Evolutionary conservation across 2,797 vertebrate species (phyloP), one percentile per base, ranked within the genome.

Genomic region (Enteromius paludinosus): DNA sequence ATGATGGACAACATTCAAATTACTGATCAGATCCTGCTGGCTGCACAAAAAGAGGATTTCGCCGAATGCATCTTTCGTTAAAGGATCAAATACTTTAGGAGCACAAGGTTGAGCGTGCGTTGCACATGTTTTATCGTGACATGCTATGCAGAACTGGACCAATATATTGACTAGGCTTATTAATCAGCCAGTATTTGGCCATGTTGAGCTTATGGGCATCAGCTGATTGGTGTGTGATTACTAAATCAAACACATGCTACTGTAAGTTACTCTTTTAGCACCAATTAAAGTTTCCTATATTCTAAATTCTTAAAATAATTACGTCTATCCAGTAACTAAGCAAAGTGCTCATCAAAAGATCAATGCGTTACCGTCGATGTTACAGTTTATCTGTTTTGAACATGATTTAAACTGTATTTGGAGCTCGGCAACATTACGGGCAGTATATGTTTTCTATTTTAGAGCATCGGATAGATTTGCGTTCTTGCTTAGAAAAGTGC

Each of bases 401-500:
- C 70, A 25, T 20, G 43, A 70, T n/a, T 59, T 25, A 45, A 76
- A 76, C 74, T 61, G 74, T 68, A 59, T 52, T 49, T 62, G 45
- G 8, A 75, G 25, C 47, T 66, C 17, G 2, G 6, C 30, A 49
- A 65, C 45, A 73, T 52, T 54, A 54, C 4, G 59, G 59, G 12
- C 45, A 82, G 35, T 30, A 33, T 43, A 62, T 25, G 74, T 20
- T 28, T 45, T 45, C n/a, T 14, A 73, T 65, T 65, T 47, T 33
- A 78, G 78, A 79, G 14, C 18, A 28, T 23, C 76, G 18, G 54
- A 56, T 38, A 73, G 49, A 62, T 35, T 20, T 35, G 30, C 0
- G 11, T 59, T 69, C 33, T 91, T 87, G 89, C 89, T 86, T 91
- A 91, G 93, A 95, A 94, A 97, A 97, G 97, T 98, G 98, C 97